Evolutionary conservation across 2,888 invertebrate species (phyloP), one percentile per base, ranked within the genome.

Genomic region (Margaritifera margaritifera): DNA sequence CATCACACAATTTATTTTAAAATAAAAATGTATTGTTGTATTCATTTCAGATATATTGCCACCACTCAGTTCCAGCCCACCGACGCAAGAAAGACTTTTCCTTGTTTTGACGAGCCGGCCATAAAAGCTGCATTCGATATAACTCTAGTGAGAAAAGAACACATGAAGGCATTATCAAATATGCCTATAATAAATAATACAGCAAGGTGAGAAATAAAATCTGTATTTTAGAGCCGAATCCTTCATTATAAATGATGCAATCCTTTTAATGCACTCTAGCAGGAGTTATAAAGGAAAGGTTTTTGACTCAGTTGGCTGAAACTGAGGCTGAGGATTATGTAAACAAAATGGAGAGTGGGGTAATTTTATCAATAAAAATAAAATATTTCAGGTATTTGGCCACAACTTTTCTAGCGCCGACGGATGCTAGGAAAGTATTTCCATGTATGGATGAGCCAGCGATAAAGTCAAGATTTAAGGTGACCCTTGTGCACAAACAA

Each of bases 391-490:
- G 80, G 1, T 77, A 79, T 68, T 94, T 97, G 87, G 96, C 95
- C 18, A 95, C 96, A 0, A 94, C 96, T 15, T 81, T 84, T 90
- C 96, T 98, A 86, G 96, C 98, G 89, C 96, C 97, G 0, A 97
- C 97, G 0, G 95, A 95, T 89, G 97, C 98, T 0, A 93, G 98
- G 27, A 93, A 94, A 90, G 94, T 96, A 0, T 97, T 96, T 89
- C 98, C 98, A 0, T 98, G 98, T 87, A 96, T 98, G 86, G 98
- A 98, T 90, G 97, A 97, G 85, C 98, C 89, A 6, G 81, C 93
- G 52, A 93, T 96, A 88, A 97, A 97, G 91, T 96, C 97, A 0
- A 93, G 93, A 65, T 97, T 94, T 90, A 93, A 93, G 55, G 93
- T 96, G 11, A 93, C 93, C 31, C 88, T 97, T 8, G 93, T 95